These are phyloP conservation scores for Fulica atra DNA, from an alignment of 2,113 vertebrate genomes.

Conservation along the genomic window DNA sequence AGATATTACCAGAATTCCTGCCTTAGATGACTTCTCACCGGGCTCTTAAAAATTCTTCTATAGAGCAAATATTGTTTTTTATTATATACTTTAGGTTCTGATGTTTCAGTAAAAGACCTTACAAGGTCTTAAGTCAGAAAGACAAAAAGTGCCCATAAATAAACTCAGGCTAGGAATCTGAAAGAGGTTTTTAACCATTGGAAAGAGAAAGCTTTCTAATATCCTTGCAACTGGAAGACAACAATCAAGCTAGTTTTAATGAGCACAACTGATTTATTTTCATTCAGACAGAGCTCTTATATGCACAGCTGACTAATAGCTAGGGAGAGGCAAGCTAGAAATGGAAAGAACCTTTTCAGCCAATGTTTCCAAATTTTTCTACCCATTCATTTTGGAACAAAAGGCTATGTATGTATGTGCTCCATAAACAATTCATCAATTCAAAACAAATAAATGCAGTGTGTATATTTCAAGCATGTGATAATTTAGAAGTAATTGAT, in stretches of 20 bases:
- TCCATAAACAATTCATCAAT: constrained; percentile 40
- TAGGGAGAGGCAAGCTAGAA: background rate
- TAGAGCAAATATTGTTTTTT: background rate
- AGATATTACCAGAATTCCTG: background rate
- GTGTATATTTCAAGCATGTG: background rate
- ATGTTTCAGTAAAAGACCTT: background rate
- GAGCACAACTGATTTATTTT: background rate
- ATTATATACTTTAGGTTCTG: background rate
- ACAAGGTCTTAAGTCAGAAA: background rate
- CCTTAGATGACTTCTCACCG: background rate
- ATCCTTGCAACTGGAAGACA: background rate
- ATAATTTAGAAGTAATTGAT: constrained; percentile 37
- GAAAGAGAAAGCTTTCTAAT: background rate
- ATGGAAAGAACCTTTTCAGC: constrained; percentile 4
- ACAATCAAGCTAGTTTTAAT: background rate
- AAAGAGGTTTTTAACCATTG: background rate
- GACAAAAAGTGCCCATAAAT: background rate
- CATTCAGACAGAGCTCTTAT: background rate
- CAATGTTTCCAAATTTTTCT: constrained; percentile 61
- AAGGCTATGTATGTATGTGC: constrained; percentile 24
- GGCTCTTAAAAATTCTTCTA: background rate
- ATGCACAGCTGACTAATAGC: constrained; percentile 48
- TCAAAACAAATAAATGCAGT: constrained; percentile 39
- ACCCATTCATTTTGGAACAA: constrained; percentile 49
- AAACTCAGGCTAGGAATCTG: background rate